Conservation (phyloP, 1,140 invertebrate genomes). For the Microplitis demolitor region DNA sequence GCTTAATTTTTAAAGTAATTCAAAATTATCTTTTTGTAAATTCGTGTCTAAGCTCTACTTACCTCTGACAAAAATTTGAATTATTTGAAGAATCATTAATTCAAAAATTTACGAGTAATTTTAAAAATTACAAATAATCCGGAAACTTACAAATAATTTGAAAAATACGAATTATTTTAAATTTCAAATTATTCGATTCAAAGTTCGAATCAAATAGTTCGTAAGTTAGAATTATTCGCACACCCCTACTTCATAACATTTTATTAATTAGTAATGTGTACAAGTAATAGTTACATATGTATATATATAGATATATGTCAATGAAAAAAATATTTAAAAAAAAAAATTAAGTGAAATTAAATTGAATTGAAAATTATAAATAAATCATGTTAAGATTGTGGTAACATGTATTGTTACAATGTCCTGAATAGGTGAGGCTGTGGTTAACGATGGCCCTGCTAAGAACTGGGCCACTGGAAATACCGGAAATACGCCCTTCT, state of each 20-base stretch:
- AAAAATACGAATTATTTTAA: too few species aligned
- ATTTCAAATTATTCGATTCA: too few species aligned
- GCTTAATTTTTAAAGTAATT: too few species aligned
- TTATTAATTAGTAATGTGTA: neutral
- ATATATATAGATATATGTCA: neutral
- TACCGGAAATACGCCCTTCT: constrained; percentile 62
- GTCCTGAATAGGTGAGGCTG: constrained; percentile 62
- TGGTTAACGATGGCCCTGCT: constrained; percentile 62
- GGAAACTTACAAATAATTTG: too few species aligned
- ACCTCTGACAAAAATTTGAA: too few species aligned
- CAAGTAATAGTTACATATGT: neutral
- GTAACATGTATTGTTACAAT: constrained; percentile 55
- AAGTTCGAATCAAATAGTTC: too few species aligned
- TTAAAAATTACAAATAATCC: too few species aligned
- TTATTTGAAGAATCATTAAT: too few species aligned
- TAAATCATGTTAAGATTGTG: constrained; percentile 44
- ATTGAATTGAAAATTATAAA: constrained; percentile 30
- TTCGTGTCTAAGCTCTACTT: too few species aligned
- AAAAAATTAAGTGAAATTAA: constrained; percentile 6
- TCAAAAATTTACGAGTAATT: too few species aligned
- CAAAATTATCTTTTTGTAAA: too few species aligned
- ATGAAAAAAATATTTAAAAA: neutral
- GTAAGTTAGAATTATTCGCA: too few species aligned
- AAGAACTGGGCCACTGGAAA: constrained; percentile 63
- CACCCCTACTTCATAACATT: neutral